phyloP scores from a whole-genome alignment of 2,797 vertebrate genomes.

The Oryzias dopingdopingensis region DNA sequence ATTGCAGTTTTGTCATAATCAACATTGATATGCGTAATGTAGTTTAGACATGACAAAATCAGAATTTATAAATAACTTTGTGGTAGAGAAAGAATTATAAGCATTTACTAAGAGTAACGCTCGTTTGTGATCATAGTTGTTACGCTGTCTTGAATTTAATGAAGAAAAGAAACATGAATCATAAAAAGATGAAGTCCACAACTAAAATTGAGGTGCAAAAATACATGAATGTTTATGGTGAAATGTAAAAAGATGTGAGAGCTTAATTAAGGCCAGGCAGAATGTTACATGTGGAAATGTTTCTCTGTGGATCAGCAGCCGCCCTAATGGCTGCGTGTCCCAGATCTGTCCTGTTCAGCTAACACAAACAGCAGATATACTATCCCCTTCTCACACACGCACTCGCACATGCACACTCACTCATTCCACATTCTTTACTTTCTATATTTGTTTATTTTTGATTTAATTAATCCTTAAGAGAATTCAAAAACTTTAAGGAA shows the following conservation, averaged over 20 bases:
- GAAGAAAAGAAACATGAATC: constrained; percentile 9
- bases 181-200: constrained; percentile 14
- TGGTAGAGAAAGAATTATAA: no score
- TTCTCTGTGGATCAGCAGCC: constrained; percentile 57
- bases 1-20: no score
- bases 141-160: no score
- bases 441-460: constrained; percentile 7
- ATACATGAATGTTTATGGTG: constrained; percentile 57
- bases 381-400: neutral
- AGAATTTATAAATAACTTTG: no score
- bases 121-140: no score
- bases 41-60: no score
- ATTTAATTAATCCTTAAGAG: constrained; percentile 27
- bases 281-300: constrained; percentile 56
- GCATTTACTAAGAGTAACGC: no score
- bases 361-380: constrained; percentile 33
- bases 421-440: constrained; percentile 1
- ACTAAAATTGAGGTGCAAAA: constrained; percentile 17
- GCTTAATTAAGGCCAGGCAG: constrained; percentile 60
- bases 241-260: constrained; percentile 55
- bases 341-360: constrained; percentile 58
- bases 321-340: constrained; percentile 63
- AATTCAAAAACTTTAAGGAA: constrained; percentile 1
- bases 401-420: neutral
- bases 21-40: no score